Conservation (phyloP, 2,113 vertebrate species). For the Embiotoca jacksoni region DNA sequence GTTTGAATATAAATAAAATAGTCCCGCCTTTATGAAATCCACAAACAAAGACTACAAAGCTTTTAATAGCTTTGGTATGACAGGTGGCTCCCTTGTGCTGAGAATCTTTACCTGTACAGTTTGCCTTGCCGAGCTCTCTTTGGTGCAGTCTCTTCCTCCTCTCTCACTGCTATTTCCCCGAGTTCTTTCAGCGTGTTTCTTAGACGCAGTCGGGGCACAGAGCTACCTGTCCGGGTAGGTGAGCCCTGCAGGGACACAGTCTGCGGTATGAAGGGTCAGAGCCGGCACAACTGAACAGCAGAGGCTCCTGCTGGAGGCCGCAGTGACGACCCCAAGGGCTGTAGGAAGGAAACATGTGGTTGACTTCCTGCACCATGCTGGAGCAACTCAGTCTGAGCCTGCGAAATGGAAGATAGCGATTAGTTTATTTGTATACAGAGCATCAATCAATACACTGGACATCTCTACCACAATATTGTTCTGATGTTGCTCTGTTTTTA, state of each 20-base stretch:
- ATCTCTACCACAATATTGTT: not conserved
- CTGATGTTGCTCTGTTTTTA: too few relatives aligned
- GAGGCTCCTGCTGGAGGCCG: constrained; percentile 75
- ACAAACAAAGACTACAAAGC: not conserved
- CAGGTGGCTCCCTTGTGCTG: constrained; percentile 24
- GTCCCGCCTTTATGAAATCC: not conserved
- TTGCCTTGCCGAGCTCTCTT: constrained; percentile 22
- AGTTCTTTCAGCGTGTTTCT: not conserved
- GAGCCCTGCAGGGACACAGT: constrained; percentile 80
- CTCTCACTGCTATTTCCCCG: not conserved
- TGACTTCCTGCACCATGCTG: constrained; percentile 61
- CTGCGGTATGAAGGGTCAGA: constrained; percentile 71
- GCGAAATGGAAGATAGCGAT: not conserved
- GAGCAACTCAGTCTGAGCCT: constrained; percentile 76
- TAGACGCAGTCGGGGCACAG: constrained; percentile 67
- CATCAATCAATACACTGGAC: too few relatives aligned
- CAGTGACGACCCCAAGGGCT: constrained; percentile 80
- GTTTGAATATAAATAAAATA: constrained; percentile 4
- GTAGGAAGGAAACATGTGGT: constrained; percentile 82
- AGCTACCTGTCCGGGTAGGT: constrained; percentile 69
- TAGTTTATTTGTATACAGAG: not conserved
- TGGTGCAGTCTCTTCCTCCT: constrained; percentile 6
- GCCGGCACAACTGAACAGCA: constrained; percentile 82
- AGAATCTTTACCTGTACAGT: constrained; percentile 2
- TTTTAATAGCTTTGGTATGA: constrained; percentile 9